These are phyloP conservation scores for Tyrophagus putrescentiae DNA, from an alignment of 1,140 invertebrate species.

Conservation along the genomic window DNA sequence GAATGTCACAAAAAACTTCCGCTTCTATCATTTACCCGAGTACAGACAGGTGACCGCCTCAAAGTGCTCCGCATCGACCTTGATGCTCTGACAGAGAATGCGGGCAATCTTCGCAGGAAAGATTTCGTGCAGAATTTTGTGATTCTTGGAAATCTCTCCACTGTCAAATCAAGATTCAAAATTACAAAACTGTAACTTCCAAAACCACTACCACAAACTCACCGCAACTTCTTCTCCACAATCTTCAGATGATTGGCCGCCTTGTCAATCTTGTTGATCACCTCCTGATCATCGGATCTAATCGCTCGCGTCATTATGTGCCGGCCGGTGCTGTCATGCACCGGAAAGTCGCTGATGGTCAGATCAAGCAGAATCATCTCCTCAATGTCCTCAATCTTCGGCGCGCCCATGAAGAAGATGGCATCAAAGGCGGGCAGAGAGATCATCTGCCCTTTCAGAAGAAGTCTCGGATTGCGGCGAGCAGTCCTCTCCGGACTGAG, in stretches of 20 bases:
- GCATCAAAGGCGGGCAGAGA: slow-evolving; percentile 30
- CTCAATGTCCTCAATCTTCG: slow-evolving; percentile 32
- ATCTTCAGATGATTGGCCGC: slow-evolving; percentile 33
- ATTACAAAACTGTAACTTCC: slow-evolving; percentile 27
- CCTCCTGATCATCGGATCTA: slow-evolving; percentile 31
- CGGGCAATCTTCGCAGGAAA: slow-evolving; percentile 34
- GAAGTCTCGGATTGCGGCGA: slow-evolving; percentile 5
- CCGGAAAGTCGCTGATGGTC: slow-evolving; percentile 34
- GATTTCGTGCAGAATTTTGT: slow-evolving; percentile 33
- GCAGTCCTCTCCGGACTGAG: not conserved
- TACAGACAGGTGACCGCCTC: slow-evolving; percentile 86
- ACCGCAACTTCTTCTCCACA: slow-evolving; percentile 28
- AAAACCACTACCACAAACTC: slow-evolving; percentile 24
- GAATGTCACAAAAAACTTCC: no score
- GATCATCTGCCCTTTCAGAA: slow-evolving; percentile 33
- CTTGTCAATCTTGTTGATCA: slow-evolving; percentile 34
- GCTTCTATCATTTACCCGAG: no score
- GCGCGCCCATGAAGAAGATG: slow-evolving; percentile 36
- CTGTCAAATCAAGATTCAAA: slow-evolving; percentile 28
- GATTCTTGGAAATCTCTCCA: slow-evolving; percentile 33
- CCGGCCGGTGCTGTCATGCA: slow-evolving; percentile 35
- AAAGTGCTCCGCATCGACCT: slow-evolving; percentile 42
- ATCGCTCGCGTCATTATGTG: slow-evolving; percentile 29
- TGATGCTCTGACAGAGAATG: slow-evolving; percentile 21
- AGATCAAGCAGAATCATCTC: slow-evolving; percentile 33